Evolutionary conservation across 2,888 invertebrate species (phyloP).

Genomic region (Automeris io): DNA sequence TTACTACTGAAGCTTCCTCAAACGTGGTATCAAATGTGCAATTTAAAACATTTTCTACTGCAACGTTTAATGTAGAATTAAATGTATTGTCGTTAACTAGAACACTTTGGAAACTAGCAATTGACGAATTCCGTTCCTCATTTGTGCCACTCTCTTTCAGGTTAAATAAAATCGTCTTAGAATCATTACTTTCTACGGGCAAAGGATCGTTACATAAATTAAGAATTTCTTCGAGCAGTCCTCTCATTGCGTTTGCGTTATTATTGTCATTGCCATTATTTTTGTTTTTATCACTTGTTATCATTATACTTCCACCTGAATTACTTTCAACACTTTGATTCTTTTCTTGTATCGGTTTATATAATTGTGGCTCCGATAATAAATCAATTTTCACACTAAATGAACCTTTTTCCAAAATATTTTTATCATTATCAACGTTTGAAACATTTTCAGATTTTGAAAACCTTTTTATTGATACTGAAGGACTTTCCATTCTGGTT

Average conservation of each 20-base stretch:
- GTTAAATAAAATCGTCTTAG: constrained; percentile 28
- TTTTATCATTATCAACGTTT: constrained; percentile 12
- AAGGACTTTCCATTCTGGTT: constrained; percentile 17
- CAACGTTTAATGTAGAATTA: constrained; percentile 20
- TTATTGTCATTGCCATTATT: not conserved
- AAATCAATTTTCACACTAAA: not conserved
- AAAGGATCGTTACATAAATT: constrained; percentile 25
- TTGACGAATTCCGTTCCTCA: constrained; percentile 21
- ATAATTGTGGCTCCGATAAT: constrained; percentile 12
- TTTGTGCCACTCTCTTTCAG: constrained; percentile 17
- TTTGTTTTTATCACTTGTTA: constrained; percentile 15
- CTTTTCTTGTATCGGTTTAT: constrained; percentile 1
- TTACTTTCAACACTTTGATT: constrained; percentile 11
- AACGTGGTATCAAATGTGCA: constrained; percentile 27
- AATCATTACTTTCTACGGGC: constrained; percentile 21
- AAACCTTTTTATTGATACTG: constrained; percentile 23
- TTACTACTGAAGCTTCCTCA: constrained; percentile 26
- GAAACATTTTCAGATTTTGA: constrained; percentile 21
- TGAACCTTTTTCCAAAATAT: not conserved
- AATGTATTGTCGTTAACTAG: constrained; percentile 25
- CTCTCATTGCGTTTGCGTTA: constrained; percentile 22
- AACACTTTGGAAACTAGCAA: constrained; percentile 30
- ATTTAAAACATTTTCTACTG: constrained; percentile 29
- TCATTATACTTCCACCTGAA: constrained; percentile 18
- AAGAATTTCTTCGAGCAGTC: constrained; percentile 42